Conservation (phyloP, 2,113 vertebrate genomes). For the Ailuropoda melanoleuca region DNA sequence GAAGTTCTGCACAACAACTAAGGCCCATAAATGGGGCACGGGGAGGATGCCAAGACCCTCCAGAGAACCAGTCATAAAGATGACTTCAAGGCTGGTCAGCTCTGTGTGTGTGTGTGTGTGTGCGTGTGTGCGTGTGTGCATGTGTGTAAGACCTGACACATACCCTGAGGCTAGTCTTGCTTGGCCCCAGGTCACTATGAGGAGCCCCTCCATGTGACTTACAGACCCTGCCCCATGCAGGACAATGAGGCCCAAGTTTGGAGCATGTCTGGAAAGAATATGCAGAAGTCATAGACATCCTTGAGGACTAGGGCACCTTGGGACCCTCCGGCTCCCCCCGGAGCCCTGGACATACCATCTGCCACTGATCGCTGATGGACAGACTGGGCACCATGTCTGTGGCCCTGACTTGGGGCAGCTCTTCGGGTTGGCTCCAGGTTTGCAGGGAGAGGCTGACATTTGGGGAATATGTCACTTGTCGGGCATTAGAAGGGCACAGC, state of each 20-base stretch:
- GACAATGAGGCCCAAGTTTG: accelerated
- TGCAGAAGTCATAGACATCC: no score
- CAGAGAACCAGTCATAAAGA: not conserved
- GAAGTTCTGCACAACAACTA: no score
- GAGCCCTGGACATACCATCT: accelerated
- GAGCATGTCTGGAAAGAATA: not conserved
- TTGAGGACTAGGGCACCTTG: not conserved
- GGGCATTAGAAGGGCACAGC: not conserved
- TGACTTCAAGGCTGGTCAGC: not conserved
- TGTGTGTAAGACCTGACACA: not conserved
- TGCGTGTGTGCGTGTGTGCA: not conserved
- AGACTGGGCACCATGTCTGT: accelerated
- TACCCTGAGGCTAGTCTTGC: not conserved
- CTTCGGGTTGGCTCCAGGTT: not conserved
- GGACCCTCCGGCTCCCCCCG: accelerated
- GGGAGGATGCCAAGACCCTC: accelerated
- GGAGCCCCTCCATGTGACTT: not conserved
- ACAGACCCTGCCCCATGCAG: accelerated
- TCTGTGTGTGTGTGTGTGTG: not conserved
- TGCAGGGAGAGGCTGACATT: not conserved
- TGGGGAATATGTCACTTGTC: not conserved
- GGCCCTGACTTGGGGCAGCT: not conserved
- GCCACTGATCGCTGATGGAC: no score
- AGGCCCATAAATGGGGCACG: accelerated
- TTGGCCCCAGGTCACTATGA: not conserved